These are phyloP conservation scores for Agrochola lychnidis DNA, from an alignment of 2,888 invertebrate genomes.

Conservation along the genomic window DNA sequence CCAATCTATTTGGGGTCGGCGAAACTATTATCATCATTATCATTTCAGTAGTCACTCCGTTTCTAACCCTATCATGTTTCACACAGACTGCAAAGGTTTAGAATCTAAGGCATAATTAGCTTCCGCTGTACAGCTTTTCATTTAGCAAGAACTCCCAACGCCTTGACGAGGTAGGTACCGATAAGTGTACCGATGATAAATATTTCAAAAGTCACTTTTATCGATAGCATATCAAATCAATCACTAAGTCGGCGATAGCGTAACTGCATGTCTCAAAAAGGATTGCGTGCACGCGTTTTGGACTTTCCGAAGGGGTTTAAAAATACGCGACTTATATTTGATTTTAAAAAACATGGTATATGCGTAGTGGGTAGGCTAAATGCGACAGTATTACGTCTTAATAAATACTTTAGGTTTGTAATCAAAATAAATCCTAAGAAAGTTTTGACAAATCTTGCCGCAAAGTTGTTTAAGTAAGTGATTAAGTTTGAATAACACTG, in stretches of 20 bases:
- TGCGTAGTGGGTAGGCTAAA: neutral
- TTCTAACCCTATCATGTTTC: neutral
- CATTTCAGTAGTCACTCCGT: neutral
- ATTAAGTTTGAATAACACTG: neutral
- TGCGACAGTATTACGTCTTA: neutral
- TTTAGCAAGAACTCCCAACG: slow-evolving; percentile 4
- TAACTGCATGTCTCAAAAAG: slow-evolving; percentile 38
- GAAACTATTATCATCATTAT: too few species aligned
- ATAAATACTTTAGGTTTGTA: neutral
- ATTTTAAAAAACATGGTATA: neutral
- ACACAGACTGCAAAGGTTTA: neutral
- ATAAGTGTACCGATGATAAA: slow-evolving; percentile 40
- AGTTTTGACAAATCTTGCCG: neutral
- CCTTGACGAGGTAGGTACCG: neutral
- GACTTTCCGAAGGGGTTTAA: neutral
- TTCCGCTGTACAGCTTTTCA: slow-evolving; percentile 9
- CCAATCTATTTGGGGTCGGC: neutral
- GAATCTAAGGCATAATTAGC: neutral
- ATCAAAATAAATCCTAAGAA: neutral
- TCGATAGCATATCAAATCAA: slow-evolving; percentile 44
- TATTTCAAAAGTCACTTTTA: slow-evolving; percentile 47
- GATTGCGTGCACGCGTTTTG: neutral
- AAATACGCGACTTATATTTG: too few species aligned
- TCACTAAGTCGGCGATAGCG: slow-evolving; percentile 26
- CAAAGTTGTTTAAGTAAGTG: neutral